Percentiles rank a stretch among this genome's conserved stretches.
Conservation (phyloP, 2,113 vertebrate genomes). For the Toxostoma redivivum region DNA sequence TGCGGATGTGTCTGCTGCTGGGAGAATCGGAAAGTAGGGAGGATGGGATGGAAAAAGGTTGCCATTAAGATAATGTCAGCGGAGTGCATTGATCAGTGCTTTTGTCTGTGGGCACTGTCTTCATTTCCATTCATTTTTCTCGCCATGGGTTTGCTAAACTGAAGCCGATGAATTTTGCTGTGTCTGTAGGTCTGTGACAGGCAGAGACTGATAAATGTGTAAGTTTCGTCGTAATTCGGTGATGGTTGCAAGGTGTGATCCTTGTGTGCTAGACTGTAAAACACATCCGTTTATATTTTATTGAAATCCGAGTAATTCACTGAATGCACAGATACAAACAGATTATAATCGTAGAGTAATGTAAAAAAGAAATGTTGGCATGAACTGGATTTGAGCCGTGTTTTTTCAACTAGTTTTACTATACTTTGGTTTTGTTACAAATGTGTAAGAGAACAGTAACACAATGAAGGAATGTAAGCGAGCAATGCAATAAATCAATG, state of each 20-base stretch:
- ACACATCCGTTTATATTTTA: neutral
- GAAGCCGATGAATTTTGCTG: neutral
- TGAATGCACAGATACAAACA: neutral
- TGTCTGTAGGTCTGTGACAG: neutral
- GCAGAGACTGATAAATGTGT: neutral
- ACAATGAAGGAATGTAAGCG: constrained; percentile 9
- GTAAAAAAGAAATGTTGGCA: neutral
- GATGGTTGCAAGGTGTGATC: neutral
- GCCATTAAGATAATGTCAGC: constrained; percentile 12
- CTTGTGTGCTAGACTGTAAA: neutral
- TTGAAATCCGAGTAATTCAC: neutral
- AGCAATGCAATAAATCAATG: neutral
- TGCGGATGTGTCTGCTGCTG: constrained; percentile 1
- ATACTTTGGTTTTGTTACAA: neutral
- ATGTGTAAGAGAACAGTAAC: neutral
- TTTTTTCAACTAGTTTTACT: constrained; percentile 21
- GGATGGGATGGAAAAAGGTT: neutral
- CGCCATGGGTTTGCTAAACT: neutral
- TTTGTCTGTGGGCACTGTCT: constrained; percentile 49
- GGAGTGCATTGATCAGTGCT: constrained; percentile 7
- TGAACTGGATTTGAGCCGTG: neutral
- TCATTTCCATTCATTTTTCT: neutral
- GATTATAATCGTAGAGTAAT: neutral
- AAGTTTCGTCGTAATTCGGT: neutral
- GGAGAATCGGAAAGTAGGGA: constrained; percentile 26